phyloP scores from a whole-genome alignment of 1,140 invertebrate genomes.

The Dendroctonus ponderosae region DNA sequence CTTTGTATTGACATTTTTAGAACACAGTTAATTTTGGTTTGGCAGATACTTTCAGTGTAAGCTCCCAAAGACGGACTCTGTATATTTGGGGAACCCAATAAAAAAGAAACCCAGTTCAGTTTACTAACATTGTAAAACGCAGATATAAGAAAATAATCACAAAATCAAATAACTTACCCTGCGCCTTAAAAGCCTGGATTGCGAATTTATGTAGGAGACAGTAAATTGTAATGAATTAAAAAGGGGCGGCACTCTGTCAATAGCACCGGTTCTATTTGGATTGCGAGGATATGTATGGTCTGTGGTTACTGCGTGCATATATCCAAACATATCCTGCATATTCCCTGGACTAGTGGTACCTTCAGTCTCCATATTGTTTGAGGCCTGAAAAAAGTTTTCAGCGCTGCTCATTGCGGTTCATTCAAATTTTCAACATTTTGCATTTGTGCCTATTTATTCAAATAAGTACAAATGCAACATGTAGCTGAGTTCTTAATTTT shows the following conservation, averaged over 20 bases:
- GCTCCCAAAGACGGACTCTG: too few relatives aligned
- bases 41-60: too few relatives aligned
- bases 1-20: too few relatives aligned
- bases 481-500: too few relatives aligned
- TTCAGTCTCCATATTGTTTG: background rate
- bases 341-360: background rate
- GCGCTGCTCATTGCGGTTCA: too few relatives aligned
- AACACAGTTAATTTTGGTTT: too few relatives aligned
- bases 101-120: background rate
- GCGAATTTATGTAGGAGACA: conserved; percentile 46
- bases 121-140: too few relatives aligned
- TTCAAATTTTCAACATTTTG: too few relatives aligned
- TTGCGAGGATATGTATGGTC: conserved; percentile 50
- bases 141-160: background rate
- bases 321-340: conserved; percentile 9
- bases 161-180: conserved; percentile 31
- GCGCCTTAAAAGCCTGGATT: conserved; percentile 43
- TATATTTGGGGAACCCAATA: background rate
- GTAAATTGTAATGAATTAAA: conserved; percentile 46
- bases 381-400: background rate
- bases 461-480: too few relatives aligned
- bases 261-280: conserved; percentile 30
- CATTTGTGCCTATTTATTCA: too few relatives aligned
- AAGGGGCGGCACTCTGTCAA: conserved; percentile 42
- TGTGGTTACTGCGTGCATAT: conserved; percentile 38